A percentile compares a stretch with the other conserved stretches of the same genome.
Conservation (phyloP, 2,888 invertebrate species). For the Rhogogaster chlorosoma region DNA sequence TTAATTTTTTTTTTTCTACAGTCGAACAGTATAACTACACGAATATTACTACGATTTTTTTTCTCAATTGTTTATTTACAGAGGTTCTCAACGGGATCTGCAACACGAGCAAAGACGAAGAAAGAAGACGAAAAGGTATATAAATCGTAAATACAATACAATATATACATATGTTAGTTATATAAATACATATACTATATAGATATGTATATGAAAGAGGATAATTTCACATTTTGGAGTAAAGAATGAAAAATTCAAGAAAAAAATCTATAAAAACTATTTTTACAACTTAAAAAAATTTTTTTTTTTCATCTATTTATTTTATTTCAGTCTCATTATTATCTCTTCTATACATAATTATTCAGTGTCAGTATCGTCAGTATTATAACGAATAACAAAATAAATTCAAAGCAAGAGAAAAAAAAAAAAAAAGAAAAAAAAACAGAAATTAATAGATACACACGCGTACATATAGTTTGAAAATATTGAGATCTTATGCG, state of each 20-base stretch:
- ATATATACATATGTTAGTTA: not conserved
- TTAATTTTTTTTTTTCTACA: too few species aligned
- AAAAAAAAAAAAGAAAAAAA: not conserved
- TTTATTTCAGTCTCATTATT: not conserved
- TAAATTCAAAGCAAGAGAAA: not conserved
- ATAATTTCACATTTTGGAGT: not conserved
- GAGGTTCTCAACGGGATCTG: conserved; percentile 77
- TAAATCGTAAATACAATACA: not conserved
- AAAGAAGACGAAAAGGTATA: conserved; percentile 77
- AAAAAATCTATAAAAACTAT: not conserved
- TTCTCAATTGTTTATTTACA: conserved; percentile 67
- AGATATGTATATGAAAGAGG: not conserved
- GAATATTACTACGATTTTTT: conserved; percentile 51
- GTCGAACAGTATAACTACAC: too few species aligned
- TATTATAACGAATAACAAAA: not conserved
- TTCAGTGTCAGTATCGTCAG: not conserved
- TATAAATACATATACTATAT: not conserved
- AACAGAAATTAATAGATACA: not conserved
- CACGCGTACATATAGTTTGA: not conserved
- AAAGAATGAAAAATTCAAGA: conserved; percentile 45
- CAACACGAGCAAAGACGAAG: conserved; percentile 76
- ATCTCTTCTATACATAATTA: not conserved
- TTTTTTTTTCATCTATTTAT: not conserved
- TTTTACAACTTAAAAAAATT: not conserved
- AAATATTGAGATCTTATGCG: conserved; percentile 54